Percentiles rank a stretch among this genome's conserved stretches.
Conservation (phyloP, 2,113 vertebrate species). For the Otus sunia region DNA sequence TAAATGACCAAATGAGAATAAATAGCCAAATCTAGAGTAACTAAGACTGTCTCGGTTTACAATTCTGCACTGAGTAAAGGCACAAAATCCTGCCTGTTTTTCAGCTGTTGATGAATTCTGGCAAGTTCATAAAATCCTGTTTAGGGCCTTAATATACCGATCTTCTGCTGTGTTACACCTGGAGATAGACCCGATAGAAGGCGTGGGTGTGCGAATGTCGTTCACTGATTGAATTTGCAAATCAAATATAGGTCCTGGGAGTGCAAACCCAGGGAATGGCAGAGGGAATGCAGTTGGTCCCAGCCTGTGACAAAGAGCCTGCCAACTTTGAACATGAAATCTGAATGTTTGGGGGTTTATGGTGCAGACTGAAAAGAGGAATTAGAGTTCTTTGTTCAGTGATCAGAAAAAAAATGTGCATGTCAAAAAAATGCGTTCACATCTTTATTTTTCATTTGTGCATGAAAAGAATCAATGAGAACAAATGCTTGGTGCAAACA, state of each 20-base stretch:
- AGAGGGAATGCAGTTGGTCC: background rate
- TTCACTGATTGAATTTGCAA: background rate
- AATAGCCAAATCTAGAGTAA: background rate
- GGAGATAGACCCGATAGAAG: background rate
- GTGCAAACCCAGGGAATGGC: background rate
- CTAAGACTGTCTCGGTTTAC: background rate
- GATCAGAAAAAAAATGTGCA: background rate
- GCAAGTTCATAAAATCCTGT: background rate
- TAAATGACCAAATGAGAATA: background rate
- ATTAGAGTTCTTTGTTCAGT: conserved; percentile 36
- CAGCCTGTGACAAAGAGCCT: background rate
- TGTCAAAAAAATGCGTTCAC: conserved; percentile 25
- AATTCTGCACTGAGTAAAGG: background rate
- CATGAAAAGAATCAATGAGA: conserved; percentile 16
- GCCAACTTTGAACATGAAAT: background rate
- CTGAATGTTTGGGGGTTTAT: background rate
- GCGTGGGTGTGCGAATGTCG: fast-evolving
- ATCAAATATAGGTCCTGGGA: background rate
- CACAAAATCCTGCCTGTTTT: background rate
- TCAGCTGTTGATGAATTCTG: background rate
- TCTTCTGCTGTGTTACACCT: background rate
- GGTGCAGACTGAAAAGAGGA: background rate
- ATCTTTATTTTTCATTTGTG: conserved; percentile 51
- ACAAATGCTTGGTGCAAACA: background rate
- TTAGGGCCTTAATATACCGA: background rate